Base-by-base conservation (phyloP, 2,888 invertebrate genomes). In the Eudasyphora cyanicolor region DNA sequence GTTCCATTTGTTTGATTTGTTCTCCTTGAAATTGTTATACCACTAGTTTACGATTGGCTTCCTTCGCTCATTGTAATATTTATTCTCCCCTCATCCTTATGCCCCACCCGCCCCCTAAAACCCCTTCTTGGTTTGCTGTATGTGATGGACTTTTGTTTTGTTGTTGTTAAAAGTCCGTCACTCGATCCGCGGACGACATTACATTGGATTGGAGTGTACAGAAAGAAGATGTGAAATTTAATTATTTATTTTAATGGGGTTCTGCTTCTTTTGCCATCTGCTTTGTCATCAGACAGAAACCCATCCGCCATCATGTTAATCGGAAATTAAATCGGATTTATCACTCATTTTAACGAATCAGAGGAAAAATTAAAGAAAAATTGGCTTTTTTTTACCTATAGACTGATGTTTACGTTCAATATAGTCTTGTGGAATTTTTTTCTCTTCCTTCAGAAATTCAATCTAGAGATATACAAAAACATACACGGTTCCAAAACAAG, bases 1-100 rank as follows among this genome's bases (percentile, higher is more conserved):
- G 8, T 73, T 80, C 73, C 29, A 27, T 57, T 80, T 75, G 35
- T 38, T 64, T 38, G 64, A 75, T 27, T 49, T 76, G 54, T n/a
- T 45, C 32, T 60, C 14, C 45, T 76, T 27, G 57, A 67, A 76
- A 71, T 64, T 78, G 45, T 45, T n/a, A 71, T 42, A 38, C 35
- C 29, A 14, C 64, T 19, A 24, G 24, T 10, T 21, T 67, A 42
- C 24, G 42, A 67, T 67, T 67, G 67, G 67, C 38, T 42, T 67
- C 67, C 12, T 67, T 67, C 24, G 67, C 24, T 38, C 42, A 38
- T 64, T 64, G 29, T 19, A 64, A 4, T 10, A 19, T 35, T 64
- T 8, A 8, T n/a, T 60, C 7, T 32, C 19, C 27, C 27, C 57
- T 54, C n/a, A n/a, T n/a, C n/a, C n/a, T n/a, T n/a, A n/a, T n/a